Base-by-base conservation (phyloP, 2,113 vertebrate species). In the Myotis davidii region DNA sequence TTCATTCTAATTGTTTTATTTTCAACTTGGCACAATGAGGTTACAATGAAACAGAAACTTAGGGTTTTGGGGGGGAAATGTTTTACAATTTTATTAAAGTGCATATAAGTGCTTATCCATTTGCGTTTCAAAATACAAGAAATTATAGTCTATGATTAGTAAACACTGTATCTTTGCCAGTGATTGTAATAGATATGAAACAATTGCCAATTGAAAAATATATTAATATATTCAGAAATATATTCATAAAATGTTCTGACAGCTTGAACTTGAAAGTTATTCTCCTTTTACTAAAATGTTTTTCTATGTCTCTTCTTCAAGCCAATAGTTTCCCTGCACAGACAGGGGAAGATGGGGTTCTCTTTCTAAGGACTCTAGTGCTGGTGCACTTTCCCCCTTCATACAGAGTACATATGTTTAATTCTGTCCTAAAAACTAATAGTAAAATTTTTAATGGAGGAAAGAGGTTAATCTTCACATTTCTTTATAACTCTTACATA, bases 151-250 rank as follows among this genome's bases (percentile, higher is more conserved):
- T n/a, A n/a, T n/a, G n/a, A n/a, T n/a, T n/a, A n/a, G n/a, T n/a
- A n/a, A n/a, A n/a, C n/a, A n/a, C n/a, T n/a, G n/a, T 59, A 92
- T 85, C 20, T 91, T 79, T 89, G 59, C 90, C 48, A 87, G 45
- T 50, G 85, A 84, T 70, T 91, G 89, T 54, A 96, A 91, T n/a
- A 92, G 2, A 5, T n/a, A 50, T 39, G 39, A 90, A 95, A 34
- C 34, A 72, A 94, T 11, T 77, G 7, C 23, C 32, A 85, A 59
- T 8, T 76, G 20, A 14, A 69, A 85, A 92, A n/a, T n/a, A n/a
- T n/a, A n/a, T n/a, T n/a, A n/a, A n/a, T 45, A 54, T 20, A 85
- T 4, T 72, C n/a, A 5, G n/a, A n/a, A n/a, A n/a, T 3, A 32
- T 56, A 34, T 52, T 64, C 25, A 27, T 69, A 39, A 59, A 82